These are phyloP conservation scores for Brachypalpus laphriformis DNA, from an alignment of 2,888 invertebrate species.

Conservation along the genomic window DNA sequence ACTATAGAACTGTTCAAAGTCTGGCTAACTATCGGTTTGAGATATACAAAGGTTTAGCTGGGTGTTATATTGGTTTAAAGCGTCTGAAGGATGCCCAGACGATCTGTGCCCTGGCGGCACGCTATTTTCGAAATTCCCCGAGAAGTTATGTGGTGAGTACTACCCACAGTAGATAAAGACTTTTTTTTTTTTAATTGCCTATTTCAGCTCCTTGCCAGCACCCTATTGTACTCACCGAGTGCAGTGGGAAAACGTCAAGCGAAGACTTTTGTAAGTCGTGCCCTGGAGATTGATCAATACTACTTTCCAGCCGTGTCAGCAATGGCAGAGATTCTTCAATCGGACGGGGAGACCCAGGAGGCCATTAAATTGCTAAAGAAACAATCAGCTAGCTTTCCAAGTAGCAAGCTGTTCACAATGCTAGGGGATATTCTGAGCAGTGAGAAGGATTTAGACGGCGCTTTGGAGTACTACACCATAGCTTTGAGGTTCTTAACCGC, in stretches of 20 bases:
- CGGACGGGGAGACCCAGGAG: conserved; percentile 86
- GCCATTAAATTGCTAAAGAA: conserved; percentile 88
- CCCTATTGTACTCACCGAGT: conserved; percentile 86
- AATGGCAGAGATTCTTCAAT: conserved; percentile 88
- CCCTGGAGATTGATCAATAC: conserved; percentile 88
- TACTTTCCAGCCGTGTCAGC: conserved; percentile 89
- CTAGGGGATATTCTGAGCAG: conserved; percentile 79
- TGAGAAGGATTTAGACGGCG: conserved; percentile 79
- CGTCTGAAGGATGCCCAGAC: conserved; percentile 89
- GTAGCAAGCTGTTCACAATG: conserved; percentile 80
- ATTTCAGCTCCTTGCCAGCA: conserved; percentile 88
- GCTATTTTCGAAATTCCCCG: conserved; percentile 88
- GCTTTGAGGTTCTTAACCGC: conserved; percentile 78
- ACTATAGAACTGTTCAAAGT: conserved; percentile 78
- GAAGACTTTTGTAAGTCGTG: conserved; percentile 88
- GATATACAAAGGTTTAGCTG: conserved; percentile 90
- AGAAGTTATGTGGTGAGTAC: conserved; percentile 87
- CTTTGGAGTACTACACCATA: conserved; percentile 80
- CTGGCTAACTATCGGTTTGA: conserved; percentile 84
- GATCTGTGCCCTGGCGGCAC: conserved; percentile 88
- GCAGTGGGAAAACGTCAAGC: conserved; percentile 84
- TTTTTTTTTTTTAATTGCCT: neutral
- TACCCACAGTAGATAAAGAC: neutral
- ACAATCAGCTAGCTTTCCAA: conserved; percentile 83
- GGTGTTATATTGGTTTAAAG: conserved; percentile 88